phyloP scores from a whole-genome alignment of 2,797 vertebrate genomes.

The Anabas testudineus region DNA sequence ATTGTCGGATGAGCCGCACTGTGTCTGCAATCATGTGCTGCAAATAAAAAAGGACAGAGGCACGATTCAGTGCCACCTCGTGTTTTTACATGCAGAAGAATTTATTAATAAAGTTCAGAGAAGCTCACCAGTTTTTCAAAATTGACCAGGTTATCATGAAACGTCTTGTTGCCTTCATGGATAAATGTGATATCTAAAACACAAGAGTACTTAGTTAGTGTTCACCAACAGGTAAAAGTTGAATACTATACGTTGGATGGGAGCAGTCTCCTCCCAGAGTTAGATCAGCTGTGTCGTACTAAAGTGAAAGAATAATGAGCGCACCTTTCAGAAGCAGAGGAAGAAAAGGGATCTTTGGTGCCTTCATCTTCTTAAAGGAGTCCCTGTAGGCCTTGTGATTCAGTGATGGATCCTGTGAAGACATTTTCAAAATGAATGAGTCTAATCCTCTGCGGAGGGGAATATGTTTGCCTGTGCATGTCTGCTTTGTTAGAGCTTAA shows the following conservation, averaged over 20 bases:
- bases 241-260: too few species aligned
- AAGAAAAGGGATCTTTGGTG: conserved; percentile 98
- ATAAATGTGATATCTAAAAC: conserved; percentile 94
- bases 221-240: conserved; percentile 4
- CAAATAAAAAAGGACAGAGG: conserved; percentile 16
- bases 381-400: conserved; percentile 99
- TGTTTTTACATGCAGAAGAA: not conserved
- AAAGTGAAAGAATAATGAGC: conserved; percentile 31
- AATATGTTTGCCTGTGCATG: conserved; percentile 36
- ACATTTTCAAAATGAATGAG: conserved; percentile 71
- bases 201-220: conserved; percentile 1
- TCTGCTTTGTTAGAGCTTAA: conserved; percentile 36
- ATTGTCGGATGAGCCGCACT: conserved; percentile 91
- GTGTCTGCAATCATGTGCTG: conserved; percentile 99
- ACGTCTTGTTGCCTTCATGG: conserved; percentile 98
- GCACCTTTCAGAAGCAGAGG: conserved; percentile 97
- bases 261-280: not conserved
- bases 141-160: conserved; percentile 97
- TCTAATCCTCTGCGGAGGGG: conserved; percentile 25
- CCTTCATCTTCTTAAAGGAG: conserved; percentile 98
- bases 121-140: conserved; percentile 97
- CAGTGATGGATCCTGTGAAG: conserved; percentile 94
- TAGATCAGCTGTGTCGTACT: conserved; percentile 43
- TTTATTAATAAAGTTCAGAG: not conserved
- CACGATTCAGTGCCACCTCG: not conserved